phyloP scores from a whole-genome alignment of 2,113 vertebrate species.

The Ursus arctos region DNA sequence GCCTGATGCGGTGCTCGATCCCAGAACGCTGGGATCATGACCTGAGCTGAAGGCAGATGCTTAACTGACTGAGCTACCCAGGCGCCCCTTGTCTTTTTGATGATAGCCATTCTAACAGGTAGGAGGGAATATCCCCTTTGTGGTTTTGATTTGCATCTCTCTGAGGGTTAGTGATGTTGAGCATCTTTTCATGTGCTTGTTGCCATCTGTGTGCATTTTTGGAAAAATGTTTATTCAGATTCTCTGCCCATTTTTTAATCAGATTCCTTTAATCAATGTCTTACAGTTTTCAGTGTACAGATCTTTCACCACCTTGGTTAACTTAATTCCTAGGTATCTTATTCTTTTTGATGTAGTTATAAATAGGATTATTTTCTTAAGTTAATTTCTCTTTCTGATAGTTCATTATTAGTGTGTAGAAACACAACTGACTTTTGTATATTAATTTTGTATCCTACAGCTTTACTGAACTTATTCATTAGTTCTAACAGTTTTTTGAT shows the following conservation, averaged over 20 bases:
- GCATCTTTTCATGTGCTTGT: neutral
- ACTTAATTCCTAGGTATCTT: neutral
- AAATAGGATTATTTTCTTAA: neutral
- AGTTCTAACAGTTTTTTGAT: neutral
- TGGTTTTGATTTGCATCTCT: neutral
- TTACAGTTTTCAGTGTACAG: neutral
- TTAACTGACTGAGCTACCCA: no score
- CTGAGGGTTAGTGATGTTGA: neutral
- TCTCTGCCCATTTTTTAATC: neutral
- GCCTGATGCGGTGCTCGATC: no score
- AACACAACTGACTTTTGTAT: neutral
- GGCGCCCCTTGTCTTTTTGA: neutral
- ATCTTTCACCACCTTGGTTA: neutral
- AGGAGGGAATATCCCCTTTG: neutral
- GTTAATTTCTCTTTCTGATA: neutral
- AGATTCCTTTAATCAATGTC: neutral
- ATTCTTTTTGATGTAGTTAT: neutral
- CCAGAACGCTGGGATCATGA: no score
- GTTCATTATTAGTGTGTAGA: neutral
- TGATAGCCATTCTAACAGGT: neutral
- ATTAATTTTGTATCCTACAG: neutral
- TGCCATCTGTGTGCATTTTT: neutral
- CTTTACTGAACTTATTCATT: neutral
- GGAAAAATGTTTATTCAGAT: neutral
- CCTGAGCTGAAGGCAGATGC: no score